Conservation (phyloP, 2,797 vertebrate genomes). For the Dipus sagitta region DNA sequence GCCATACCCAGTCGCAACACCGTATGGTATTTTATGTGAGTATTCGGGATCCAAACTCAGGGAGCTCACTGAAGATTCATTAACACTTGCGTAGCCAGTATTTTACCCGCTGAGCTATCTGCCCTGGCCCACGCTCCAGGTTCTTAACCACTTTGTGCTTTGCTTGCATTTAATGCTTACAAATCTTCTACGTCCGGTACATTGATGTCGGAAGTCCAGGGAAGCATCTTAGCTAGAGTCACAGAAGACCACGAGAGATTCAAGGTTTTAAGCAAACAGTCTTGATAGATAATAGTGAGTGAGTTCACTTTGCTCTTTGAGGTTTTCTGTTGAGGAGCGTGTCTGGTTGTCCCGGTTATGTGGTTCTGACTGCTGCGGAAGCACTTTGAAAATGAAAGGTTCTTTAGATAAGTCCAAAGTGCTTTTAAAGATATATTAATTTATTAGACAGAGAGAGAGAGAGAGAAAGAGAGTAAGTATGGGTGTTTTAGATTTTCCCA, state of each 20-base stretch:
- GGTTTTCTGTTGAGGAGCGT: background rate
- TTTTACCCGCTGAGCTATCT: too few species aligned
- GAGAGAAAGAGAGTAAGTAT: too few species aligned
- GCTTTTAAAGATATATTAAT: background rate
- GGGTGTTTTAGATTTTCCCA: background rate
- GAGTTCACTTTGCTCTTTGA: conserved; percentile 30
- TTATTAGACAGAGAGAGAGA: too few species aligned
- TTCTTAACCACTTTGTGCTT: background rate
- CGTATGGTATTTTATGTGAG: too few species aligned
- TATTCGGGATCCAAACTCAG: too few species aligned
- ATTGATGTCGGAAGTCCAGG: background rate
- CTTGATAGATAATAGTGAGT: conserved; percentile 6
- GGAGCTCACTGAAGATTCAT: too few species aligned
- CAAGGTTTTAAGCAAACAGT: conserved; percentile 13
- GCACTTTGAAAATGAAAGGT: conserved; percentile 26
- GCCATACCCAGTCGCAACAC: too few species aligned
- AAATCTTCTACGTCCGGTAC: background rate
- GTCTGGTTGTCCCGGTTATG: background rate
- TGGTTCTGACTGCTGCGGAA: background rate
- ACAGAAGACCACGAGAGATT: background rate
- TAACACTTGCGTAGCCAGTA: too few species aligned
- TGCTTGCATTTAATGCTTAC: background rate
- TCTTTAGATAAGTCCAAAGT: conserved; percentile 15
- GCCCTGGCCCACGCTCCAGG: too few species aligned
- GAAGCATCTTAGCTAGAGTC: background rate